Conservation (phyloP, 2,797 vertebrate genomes). For the Spinus pinus region DNA sequence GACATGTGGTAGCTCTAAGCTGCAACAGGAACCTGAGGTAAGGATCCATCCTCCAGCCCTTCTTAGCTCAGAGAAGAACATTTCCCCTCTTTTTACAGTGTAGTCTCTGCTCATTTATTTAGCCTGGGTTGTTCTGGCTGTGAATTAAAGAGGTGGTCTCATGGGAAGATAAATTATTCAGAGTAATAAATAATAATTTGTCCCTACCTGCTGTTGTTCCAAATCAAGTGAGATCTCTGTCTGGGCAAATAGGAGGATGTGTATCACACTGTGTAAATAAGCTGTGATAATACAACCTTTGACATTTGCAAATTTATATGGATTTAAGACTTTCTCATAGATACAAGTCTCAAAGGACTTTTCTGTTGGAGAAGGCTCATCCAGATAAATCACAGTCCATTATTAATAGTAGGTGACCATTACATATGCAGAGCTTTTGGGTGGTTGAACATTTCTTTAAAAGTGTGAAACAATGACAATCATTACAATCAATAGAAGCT, state of each 20-base stretch:
- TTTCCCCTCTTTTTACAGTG: neutral
- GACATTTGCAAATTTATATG: neutral
- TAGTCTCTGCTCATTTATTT: neutral
- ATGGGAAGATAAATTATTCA: neutral
- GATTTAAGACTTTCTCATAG: neutral
- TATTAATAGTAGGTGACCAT: neutral
- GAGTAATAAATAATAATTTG: neutral
- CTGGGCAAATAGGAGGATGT: neutral
- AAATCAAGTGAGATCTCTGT: neutral
- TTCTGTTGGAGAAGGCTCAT: neutral
- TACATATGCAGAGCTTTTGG: neutral
- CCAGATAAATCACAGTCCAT: neutral
- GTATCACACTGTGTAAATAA: neutral
- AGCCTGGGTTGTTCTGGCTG: neutral
- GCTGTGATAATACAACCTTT: neutral
- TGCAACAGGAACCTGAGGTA: neutral
- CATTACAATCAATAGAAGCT: neutral
- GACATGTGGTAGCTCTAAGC: neutral
- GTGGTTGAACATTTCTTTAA: neutral
- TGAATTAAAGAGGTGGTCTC: neutral
- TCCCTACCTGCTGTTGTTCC: neutral
- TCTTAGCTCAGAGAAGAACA: neutral
- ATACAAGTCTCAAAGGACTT: neutral
- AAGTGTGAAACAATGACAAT: neutral
- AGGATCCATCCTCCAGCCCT: neutral